Base-by-base conservation (phyloP, 2,113 vertebrate species). In the Calyptomena viridis region DNA sequence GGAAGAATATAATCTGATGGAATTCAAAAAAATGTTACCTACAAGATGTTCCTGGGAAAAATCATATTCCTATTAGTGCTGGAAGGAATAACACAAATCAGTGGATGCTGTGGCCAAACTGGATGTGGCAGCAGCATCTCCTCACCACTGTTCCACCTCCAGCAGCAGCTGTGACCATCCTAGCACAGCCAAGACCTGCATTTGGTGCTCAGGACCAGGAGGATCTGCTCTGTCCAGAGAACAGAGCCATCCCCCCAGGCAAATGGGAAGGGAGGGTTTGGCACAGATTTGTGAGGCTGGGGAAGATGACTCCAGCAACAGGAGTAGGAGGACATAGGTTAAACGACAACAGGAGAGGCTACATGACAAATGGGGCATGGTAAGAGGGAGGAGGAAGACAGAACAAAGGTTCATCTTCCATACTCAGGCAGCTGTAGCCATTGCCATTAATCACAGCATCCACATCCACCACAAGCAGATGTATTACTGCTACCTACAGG, bases 321-420 rank as follows among this genome's bases (percentile, higher is more conserved):
- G 4, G 74, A 94, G 62, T 49, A 74, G 37, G 62, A 62, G 49
- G 53, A 91, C 85, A 77, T 12, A 58, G 78, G 88, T 88, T 83
- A 88, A 93, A 88, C 8, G 67, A 90, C 92, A 91, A 83, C 35
- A 83, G 68, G 46, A 83, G 58, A 93, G 63, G 46, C 63, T 47
- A 40, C 72, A 50, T 83, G 82, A 96, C 88, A 94, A 97, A 94
- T 74, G 60, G 79, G n/a, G 50, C 79, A 62, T 12, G 23, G 87
- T n/a, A 59, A 66, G 75, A 67, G 46, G 86, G 59, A 85, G 55
- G 60, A 58, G 90, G 37, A 79, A 66, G 42, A 37, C 8, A 89
- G 90, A 96, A 94, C 88, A 93, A 92, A 92, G 95, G 83, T 95
- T 93, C 76, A 80, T 88, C 76, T 92, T 77, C 88, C 76, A 55